Evolutionary conservation across 2,888 invertebrate genomes (phyloP).

Genomic region (Synergus itoensis): DNA sequence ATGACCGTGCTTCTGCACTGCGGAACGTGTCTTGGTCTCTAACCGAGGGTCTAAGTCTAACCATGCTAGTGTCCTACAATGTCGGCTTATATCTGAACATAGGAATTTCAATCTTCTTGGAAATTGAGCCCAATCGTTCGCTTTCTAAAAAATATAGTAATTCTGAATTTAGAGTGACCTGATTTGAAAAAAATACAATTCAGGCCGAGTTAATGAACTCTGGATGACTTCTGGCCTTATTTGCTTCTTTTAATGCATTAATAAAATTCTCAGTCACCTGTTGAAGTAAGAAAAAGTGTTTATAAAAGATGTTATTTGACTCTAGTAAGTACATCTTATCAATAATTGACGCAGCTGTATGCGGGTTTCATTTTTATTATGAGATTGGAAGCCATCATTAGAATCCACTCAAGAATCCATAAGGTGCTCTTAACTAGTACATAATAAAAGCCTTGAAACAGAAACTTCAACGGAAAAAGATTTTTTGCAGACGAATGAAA

Average conservation of each 20-base stretch:
- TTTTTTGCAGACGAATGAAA: not conserved
- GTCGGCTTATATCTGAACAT: constrained; percentile 48
- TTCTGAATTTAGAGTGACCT: not conserved
- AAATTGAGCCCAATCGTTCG: constrained; percentile 17
- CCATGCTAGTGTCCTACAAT: constrained; percentile 49
- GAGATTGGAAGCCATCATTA: not conserved
- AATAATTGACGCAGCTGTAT: not conserved
- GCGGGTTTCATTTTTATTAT: constrained; percentile 7
- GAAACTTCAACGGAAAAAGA: no score
- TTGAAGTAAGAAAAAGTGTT: not conserved
- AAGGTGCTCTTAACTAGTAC: not conserved
- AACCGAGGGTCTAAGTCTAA: no score
- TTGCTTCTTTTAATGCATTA: not conserved
- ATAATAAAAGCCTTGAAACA: no score
- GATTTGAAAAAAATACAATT: not conserved
- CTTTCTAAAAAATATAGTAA: not conserved
- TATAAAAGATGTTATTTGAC: not conserved
- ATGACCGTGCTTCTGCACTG: constrained; percentile 62
- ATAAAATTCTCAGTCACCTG: not conserved
- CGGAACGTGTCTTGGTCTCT: constrained; percentile 58
- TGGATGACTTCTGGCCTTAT: not conserved
- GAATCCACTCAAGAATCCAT: no score
- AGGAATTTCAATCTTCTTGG: constrained; percentile 9
- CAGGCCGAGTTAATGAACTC: not conserved
- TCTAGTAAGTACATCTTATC: not conserved